Evolutionary conservation across 2,113 vertebrate species (phyloP).

Genomic region (Odontophorus gujanensis): DNA sequence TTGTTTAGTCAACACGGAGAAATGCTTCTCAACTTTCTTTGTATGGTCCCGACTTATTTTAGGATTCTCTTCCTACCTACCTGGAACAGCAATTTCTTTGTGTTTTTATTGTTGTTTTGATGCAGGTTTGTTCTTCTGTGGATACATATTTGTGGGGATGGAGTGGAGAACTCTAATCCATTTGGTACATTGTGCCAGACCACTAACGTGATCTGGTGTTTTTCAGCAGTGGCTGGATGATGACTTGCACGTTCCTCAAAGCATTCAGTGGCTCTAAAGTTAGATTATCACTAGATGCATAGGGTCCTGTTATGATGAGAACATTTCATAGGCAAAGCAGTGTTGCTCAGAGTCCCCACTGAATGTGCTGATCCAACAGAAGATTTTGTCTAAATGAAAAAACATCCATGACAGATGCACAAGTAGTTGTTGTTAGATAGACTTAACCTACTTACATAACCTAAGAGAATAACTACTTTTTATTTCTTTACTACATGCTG

Average conservation of each 20-base stretch:
- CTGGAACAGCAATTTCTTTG: neutral
- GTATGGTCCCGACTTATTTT: neutral
- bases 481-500: slow-evolving; percentile 66
- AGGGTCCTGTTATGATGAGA: neutral
- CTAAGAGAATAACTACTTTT: slow-evolving; percentile 64
- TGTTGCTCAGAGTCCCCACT: neutral
- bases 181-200: neutral
- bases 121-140: neutral
- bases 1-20: neutral
- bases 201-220: neutral
- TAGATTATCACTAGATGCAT: neutral
- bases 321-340: neutral
- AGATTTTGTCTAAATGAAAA: neutral
- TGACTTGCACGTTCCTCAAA: neutral
- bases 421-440: neutral
- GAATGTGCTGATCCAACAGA: neutral
- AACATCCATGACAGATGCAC: too few relatives aligned
- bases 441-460: slow-evolving; percentile 6
- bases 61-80: neutral
- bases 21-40: neutral
- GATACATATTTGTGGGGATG: neutral
- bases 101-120: neutral
- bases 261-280: neutral
- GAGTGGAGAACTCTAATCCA: neutral
- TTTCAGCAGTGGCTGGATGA: neutral